A percentile compares a stretch with the other conserved stretches of the same genome.
Evolutionary conservation across 2,113 vertebrate species (phyloP).

Genomic region (Procavia capensis): DNA sequence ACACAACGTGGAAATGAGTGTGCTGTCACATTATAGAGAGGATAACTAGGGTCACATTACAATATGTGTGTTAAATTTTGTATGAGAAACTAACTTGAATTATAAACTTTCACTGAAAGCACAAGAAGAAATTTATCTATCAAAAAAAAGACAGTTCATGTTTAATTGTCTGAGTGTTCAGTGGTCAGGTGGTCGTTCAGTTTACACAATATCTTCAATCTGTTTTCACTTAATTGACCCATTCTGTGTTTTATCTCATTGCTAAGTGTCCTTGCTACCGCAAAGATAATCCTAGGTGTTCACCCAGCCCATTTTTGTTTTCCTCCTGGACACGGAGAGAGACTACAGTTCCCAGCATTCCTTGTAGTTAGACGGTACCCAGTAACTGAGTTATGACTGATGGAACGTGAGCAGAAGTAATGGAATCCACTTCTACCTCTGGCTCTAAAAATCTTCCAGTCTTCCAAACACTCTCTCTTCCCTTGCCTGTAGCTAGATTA

Average conservation of each 20-base stretch:
- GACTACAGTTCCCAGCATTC: constrained; percentile 65
- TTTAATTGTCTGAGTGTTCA: constrained; percentile 16
- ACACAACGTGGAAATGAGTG: no score
- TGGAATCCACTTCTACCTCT: neutral
- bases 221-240: constrained; percentile 6
- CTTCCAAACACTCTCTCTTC: neutral
- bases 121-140: no score
- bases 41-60: no score
- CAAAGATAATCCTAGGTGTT: constrained; percentile 10
- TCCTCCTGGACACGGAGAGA: neutral
- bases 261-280: neutral
- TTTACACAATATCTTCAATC: constrained; percentile 36
- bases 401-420: constrained; percentile 36
- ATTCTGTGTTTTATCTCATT: constrained; percentile 3
- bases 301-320: constrained; percentile 30
- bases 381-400: constrained; percentile 20
- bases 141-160: no score
- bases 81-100: no score
- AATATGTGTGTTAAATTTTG: no score
- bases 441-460: constrained; percentile 22
- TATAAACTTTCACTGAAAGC: no score
- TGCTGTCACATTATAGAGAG: no score
- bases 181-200: neutral
- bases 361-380: neutral
- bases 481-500: neutral